A percentile compares a stretch with the other conserved stretches of the same genome.
phyloP scores from a whole-genome alignment of 2,797 vertebrate genomes.

The Lagorchestes hirsutus region DNA sequence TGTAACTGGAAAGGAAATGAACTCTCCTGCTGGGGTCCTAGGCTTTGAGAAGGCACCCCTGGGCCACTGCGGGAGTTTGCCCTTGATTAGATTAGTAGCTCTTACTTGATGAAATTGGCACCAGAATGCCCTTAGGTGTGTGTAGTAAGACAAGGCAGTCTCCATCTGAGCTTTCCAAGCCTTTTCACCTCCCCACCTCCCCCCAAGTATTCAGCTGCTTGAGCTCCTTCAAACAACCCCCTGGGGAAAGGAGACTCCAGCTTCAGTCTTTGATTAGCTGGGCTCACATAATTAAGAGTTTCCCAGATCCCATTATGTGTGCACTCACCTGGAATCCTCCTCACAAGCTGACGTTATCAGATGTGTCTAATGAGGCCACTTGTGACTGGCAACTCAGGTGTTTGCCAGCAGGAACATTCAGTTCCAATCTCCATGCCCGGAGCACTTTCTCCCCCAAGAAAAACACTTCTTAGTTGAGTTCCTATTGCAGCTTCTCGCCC shows the following conservation, averaged over 20 bases:
- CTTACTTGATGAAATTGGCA: not conserved
- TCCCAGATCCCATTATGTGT: not conserved
- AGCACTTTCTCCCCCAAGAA: not conserved
- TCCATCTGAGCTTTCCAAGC: not conserved
- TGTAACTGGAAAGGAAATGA: not conserved
- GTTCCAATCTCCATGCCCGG: not conserved
- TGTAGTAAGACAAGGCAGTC: not conserved
- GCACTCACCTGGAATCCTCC: not conserved
- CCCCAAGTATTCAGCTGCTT: not conserved
- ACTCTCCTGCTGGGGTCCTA: too few relatives aligned
- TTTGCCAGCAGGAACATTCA: not conserved
- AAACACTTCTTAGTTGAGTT: not conserved
- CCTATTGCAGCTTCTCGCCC: not conserved
- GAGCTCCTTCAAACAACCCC: constrained; percentile 15
- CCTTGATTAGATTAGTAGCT: not conserved
- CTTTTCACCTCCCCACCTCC: not conserved
- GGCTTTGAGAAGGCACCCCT: not conserved
- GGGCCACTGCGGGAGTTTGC: not conserved
- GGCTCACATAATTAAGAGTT: not conserved
- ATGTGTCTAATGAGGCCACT: constrained; percentile 14
- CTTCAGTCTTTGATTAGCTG: not conserved
- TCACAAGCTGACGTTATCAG: not conserved
- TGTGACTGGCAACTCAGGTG: constrained; percentile 22
- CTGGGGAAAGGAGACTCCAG: not conserved
- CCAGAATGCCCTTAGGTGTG: not conserved